Evolutionary conservation across 2,113 vertebrate species (phyloP), one percentile per base, ranked within the genome.

Genomic region (Python bivittatus): DNA sequence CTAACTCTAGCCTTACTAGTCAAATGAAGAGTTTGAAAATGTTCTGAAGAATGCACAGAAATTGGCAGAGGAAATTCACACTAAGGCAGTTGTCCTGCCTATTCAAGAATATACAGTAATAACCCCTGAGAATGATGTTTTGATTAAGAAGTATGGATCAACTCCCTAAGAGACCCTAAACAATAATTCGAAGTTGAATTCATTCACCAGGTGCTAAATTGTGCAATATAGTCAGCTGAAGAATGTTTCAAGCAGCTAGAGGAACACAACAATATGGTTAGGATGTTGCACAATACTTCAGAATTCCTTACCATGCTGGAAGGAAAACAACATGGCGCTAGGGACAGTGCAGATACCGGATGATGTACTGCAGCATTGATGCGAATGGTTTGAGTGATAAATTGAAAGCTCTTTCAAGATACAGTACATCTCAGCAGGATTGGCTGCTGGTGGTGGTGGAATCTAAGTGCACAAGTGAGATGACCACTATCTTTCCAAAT

Each of bases 151-250:
- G 68, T 56, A 91, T 2, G 72, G 48, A 72, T 90, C 27, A 48
- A 48, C 7, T 13, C 20, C 4, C 86, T 91, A 33, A 93, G 10
- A 91, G 88, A 93, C 54, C 88, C 88, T 33, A 93, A 79, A 90
- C 83, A 84, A 48, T 60, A 93, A 3, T 72, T 91, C 33, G 56
- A 68, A 91, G 48, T 48, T 48, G 48, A 48, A 48, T 6, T 48
- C 88, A 33, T 91, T 64, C 84, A 85, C 27, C 90, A 64, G 54
- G 53, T 85, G 23, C 25, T 85, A 85, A 25, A 42, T 22, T 25
- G 42, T 48, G 85, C 58, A n/a, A 88, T 91, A 42, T 84, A 88
- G 38, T 88, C 84, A 48, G 72, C 87, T n/a, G 89, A 93, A 33
- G 42, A 83, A 6, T 48, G 48, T 48, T 48, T 48, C 48, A 48